Percentiles rank a stretch among this genome's conserved stretches.
Evolutionary conservation across 2,888 invertebrate species (phyloP).

Genomic region (Leptinotarsa peninsularis): DNA sequence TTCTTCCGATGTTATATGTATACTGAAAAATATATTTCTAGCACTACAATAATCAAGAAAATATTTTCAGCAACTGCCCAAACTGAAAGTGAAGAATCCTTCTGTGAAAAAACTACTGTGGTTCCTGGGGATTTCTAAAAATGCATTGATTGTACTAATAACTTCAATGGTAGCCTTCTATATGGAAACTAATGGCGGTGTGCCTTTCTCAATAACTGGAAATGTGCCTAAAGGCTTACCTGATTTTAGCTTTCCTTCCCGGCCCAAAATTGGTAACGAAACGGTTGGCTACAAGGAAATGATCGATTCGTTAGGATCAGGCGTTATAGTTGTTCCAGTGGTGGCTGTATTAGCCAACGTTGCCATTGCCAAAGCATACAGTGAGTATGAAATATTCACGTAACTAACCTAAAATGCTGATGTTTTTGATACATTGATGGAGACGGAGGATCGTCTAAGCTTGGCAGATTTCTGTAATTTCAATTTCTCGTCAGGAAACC

Average conservation of each 20-base stretch:
- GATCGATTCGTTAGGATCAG: conserved; percentile 78
- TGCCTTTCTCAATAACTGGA: conserved; percentile 75
- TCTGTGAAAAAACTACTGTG: conserved; percentile 73
- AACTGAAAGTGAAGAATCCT: conserved; percentile 66
- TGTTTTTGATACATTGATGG: too few species aligned
- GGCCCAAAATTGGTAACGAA: conserved; percentile 72
- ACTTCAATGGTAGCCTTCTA: conserved; percentile 67
- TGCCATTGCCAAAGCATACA: conserved; percentile 94
- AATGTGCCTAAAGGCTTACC: conserved; percentile 71
- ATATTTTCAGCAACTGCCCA: conserved; percentile 71
- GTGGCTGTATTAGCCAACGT: conserved; percentile 92
- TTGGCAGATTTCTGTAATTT: too few species aligned
- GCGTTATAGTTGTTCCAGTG: conserved; percentile 84
- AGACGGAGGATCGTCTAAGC: too few species aligned
- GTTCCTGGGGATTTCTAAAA: conserved; percentile 82
- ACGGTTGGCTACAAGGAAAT: conserved; percentile 76
- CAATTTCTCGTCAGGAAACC: too few species aligned
- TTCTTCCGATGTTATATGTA: too few species aligned
- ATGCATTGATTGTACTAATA: conserved; percentile 80
- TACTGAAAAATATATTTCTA: too few species aligned
- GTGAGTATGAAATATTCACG: conserved; percentile 69
- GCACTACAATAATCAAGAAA: background rate
- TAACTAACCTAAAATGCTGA: too few species aligned
- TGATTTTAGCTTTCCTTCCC: conserved; percentile 74
- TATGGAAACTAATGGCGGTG: conserved; percentile 61